phyloP scores from a whole-genome alignment of 2,113 vertebrate species.

The Agelaius phoeniceus region DNA sequence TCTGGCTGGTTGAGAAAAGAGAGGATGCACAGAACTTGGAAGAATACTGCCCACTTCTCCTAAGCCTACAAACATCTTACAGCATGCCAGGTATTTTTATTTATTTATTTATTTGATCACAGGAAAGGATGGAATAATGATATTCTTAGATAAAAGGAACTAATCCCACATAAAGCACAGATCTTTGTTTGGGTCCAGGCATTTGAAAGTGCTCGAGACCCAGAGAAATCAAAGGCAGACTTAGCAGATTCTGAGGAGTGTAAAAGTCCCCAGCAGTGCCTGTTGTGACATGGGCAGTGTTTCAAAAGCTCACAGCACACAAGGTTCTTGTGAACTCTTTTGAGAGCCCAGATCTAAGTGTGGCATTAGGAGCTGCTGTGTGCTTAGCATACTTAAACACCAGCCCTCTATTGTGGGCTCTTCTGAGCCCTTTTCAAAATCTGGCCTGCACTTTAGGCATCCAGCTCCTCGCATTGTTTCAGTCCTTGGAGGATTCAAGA shows the following conservation, averaged over 20 bases:
- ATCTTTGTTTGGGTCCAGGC: conserved; percentile 1
- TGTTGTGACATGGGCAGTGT: conserved; percentile 22
- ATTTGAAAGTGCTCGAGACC: background rate
- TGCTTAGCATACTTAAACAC: conserved; percentile 44
- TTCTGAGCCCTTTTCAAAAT: conserved; percentile 26
- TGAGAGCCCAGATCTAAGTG: conserved; percentile 53
- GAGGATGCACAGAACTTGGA: background rate
- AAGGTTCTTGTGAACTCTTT: conserved; percentile 44
- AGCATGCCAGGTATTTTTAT: background rate
- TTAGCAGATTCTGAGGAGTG: conserved; percentile 14
- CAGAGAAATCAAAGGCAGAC: conserved; percentile 47
- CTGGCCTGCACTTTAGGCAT: conserved; percentile 12
- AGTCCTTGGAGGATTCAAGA: conserved; percentile 52
- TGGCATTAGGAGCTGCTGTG: conserved; percentile 1
- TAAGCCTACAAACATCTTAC: background rate
- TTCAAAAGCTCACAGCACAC: conserved; percentile 18
- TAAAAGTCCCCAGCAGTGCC: conserved; percentile 18
- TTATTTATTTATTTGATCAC: background rate
- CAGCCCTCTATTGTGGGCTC: background rate
- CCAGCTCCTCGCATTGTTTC: conserved; percentile 33
- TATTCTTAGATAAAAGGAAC: background rate
- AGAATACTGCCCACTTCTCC: background rate
- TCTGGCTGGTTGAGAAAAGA: background rate
- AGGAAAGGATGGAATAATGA: background rate
- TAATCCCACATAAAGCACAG: background rate